Evolutionary conservation across 1,140 invertebrate genomes (phyloP).

Genomic region (Anastatus disparis): DNA sequence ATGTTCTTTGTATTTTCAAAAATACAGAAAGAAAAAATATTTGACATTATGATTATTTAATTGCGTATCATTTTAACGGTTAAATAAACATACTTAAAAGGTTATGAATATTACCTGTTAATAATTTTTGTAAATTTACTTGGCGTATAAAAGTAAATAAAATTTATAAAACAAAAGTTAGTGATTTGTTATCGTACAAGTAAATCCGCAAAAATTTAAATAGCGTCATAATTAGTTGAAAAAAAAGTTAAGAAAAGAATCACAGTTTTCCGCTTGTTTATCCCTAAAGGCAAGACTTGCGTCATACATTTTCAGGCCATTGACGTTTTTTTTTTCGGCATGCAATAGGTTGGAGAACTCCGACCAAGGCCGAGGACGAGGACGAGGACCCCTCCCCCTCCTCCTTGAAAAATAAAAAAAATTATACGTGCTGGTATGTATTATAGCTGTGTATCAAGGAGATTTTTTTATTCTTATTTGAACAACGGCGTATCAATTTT

Average conservation of each 20-base stretch:
- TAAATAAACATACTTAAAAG: too few species aligned
- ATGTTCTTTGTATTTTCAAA: too few species aligned
- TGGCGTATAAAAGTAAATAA: too few species aligned
- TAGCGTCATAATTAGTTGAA: neutral
- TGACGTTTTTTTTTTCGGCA: slow-evolving; percentile 56
- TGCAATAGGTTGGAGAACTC: slow-evolving; percentile 57
- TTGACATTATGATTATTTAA: too few species aligned
- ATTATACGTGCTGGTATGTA: slow-evolving; percentile 1
- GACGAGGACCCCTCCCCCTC: too few species aligned
- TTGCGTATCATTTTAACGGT: too few species aligned
- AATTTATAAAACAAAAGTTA: too few species aligned
- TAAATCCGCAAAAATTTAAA: neutral
- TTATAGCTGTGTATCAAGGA: neutral
- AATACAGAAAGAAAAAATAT: too few species aligned
- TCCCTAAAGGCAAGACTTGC: slow-evolving; percentile 54
- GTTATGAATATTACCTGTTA: too few species aligned
- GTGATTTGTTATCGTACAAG: too few species aligned
- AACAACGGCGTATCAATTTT: slow-evolving; percentile 4
- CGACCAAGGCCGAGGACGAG: slow-evolving; percentile 58
- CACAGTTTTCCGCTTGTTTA: slow-evolving; percentile 44
- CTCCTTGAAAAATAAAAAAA: neutral
- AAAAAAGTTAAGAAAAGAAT: too few species aligned
- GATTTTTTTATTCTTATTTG: slow-evolving; percentile 4
- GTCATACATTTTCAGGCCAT: slow-evolving; percentile 61
- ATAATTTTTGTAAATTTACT: too few species aligned